phyloP scores from a whole-genome alignment of 2,888 invertebrate genomes.

The Villa cingulata region DNA sequence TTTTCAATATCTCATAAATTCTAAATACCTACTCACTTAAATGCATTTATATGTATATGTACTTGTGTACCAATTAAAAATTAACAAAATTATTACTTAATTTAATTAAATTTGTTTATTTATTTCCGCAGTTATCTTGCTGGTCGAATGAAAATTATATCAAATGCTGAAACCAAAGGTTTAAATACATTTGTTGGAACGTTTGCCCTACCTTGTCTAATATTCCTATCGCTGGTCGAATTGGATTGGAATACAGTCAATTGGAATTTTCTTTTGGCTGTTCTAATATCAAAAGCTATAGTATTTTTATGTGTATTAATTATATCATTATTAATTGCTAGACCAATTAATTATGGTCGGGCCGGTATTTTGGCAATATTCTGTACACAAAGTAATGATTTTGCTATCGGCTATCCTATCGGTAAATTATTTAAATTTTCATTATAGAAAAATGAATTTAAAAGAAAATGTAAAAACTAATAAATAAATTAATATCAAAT shows the following conservation, averaged over 20 bases:
- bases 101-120: neutral
- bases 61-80: too few relatives aligned
- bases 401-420: constrained; percentile 91
- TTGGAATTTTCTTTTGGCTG: constrained; percentile 79
- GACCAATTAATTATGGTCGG: constrained; percentile 66
- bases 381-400: constrained; percentile 94
- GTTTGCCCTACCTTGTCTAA: constrained; percentile 82
- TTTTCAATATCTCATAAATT: too few relatives aligned
- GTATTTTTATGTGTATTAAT: constrained; percentile 70
- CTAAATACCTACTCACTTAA: too few relatives aligned
- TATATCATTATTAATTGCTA: constrained; percentile 63
- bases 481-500: too few relatives aligned
- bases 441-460: neutral
- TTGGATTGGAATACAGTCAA: constrained; percentile 73
- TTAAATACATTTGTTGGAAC: constrained; percentile 86
- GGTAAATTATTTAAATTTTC: constrained; percentile 36
- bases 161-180: constrained; percentile 74
- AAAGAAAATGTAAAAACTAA: too few relatives aligned
- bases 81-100: constrained; percentile 4
- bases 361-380: constrained; percentile 90
- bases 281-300: constrained; percentile 70
- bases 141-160: constrained; percentile 68
- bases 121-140: constrained; percentile 63
- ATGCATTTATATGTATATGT: too few relatives aligned
- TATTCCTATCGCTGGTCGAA: constrained; percentile 78